Evolutionary conservation across 2,888 invertebrate genomes (phyloP).

Genomic region (Eupithecia dodoneata): DNA sequence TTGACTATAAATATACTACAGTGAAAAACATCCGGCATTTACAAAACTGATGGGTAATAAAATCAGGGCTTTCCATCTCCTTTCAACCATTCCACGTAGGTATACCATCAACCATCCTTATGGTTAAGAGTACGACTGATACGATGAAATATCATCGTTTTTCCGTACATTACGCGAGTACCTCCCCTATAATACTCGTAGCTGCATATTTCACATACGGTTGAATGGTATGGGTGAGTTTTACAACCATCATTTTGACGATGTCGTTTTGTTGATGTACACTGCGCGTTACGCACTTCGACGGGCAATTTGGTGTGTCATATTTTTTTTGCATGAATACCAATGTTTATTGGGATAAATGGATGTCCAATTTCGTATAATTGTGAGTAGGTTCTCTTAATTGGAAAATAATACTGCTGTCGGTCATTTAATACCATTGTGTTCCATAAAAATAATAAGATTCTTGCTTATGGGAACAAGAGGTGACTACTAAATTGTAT

Average conservation of each 20-base stretch:
- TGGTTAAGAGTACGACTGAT: conserved; percentile 31
- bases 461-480: not conserved
- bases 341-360: conserved; percentile 62
- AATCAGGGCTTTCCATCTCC: conserved; percentile 4
- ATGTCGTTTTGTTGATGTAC: conserved; percentile 49
- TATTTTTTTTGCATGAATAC: conserved; percentile 63
- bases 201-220: conserved; percentile 34
- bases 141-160: conserved; percentile 30
- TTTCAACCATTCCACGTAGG: conserved; percentile 9
- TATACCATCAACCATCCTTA: conserved; percentile 22
- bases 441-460: not conserved
- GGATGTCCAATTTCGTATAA: conserved; percentile 45
- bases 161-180: conserved; percentile 29
- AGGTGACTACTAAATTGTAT: not conserved
- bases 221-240: conserved; percentile 26
- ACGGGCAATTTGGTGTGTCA: conserved; percentile 45
- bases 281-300: conserved; percentile 39
- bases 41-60: conserved; percentile 6
- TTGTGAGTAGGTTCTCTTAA: not conserved
- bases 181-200: conserved; percentile 17
- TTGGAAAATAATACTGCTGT: not conserved
- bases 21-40: conserved; percentile 6
- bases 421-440: no score
- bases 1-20: not conserved
- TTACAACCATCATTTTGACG: conserved; percentile 52